These are phyloP conservation scores for Mugil cephalus DNA, from an alignment of 2,113 vertebrate genomes.

Conservation along the genomic window DNA sequence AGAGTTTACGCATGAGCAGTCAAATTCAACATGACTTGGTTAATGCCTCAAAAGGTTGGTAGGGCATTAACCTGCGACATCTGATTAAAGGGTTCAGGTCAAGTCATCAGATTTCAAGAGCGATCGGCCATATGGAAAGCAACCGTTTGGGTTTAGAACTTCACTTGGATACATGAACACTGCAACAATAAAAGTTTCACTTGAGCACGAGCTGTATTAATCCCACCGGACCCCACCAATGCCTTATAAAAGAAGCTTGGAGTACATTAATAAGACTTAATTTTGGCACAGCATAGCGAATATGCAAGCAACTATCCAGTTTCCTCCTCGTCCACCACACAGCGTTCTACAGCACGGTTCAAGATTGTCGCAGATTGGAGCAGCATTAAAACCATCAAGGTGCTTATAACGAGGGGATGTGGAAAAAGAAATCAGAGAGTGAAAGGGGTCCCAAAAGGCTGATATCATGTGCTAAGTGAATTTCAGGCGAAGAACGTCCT, in stretches of 20 bases:
- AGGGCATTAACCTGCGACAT: slow-evolving; percentile 35
- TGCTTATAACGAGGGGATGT: slow-evolving; percentile 35
- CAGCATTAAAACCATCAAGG: slow-evolving; percentile 45
- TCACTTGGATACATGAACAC: slow-evolving; percentile 17
- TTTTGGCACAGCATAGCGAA: slow-evolving; percentile 27
- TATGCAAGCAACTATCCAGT: slow-evolving; percentile 53
- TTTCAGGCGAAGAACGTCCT: slow-evolving; percentile 59
- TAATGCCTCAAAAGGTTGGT: too few species aligned
- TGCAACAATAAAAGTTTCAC: slow-evolving; percentile 44
- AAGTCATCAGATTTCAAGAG: slow-evolving; percentile 33
- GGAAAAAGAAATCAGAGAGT: slow-evolving; percentile 54
- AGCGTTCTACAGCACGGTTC: slow-evolving; percentile 18
- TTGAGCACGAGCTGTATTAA: slow-evolving; percentile 35
- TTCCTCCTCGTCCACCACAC: slow-evolving; percentile 48
- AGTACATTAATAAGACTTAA: slow-evolving; percentile 37
- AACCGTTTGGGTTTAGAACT: slow-evolving; percentile 42
- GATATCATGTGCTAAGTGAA: slow-evolving; percentile 64
- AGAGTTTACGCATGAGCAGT: too few species aligned
- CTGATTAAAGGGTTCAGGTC: slow-evolving; percentile 32
- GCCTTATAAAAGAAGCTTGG: slow-evolving; percentile 36
- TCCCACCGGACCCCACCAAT: slow-evolving; percentile 42
- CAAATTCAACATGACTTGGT: too few species aligned
- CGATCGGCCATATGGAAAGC: slow-evolving; percentile 51
- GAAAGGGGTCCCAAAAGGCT: slow-evolving; percentile 57
- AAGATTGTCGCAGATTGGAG: slow-evolving; percentile 40